Evolutionary conservation across 2,797 vertebrate species (phyloP).

Genomic region (Melanotaenia maccullochi): DNA sequence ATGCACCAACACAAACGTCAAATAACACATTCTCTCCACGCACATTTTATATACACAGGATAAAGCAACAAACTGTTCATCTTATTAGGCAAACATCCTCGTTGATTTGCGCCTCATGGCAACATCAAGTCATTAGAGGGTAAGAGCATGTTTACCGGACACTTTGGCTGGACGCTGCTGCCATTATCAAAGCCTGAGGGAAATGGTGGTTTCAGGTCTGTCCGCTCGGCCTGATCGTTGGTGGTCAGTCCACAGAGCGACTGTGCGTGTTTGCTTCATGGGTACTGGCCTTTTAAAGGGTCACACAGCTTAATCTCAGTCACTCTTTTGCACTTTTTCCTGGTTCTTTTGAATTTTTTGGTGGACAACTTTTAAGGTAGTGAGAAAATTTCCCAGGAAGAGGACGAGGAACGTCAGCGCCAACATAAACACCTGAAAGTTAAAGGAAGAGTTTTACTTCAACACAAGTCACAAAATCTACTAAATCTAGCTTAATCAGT

Average conservation of each 20-base stretch:
- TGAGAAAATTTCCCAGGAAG: conserved; percentile 98
- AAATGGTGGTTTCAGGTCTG: conserved; percentile 11
- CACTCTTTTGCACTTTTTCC: conserved; percentile 81
- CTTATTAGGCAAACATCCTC: conserved; percentile 24
- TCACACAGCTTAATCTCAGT: conserved; percentile 46
- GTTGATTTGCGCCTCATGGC: conserved; percentile 21
- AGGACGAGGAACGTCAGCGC: conserved; percentile 93
- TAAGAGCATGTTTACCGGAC: conserved; percentile 36
- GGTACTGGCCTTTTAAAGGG: conserved; percentile 51
- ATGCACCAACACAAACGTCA: conserved; percentile 59
- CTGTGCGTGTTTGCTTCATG: conserved; percentile 48
- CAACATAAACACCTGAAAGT: conserved; percentile 91
- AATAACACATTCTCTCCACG: conserved; percentile 41
- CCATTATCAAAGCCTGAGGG: conserved; percentile 42
- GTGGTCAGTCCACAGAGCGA: conserved; percentile 35
- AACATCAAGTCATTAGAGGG: conserved; percentile 49
- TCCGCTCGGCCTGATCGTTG: conserved; percentile 2
- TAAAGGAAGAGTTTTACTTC: neutral
- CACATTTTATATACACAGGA: conserved; percentile 52
- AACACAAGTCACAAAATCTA: neutral
- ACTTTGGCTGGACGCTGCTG: conserved; percentile 45
- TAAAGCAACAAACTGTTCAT: conserved; percentile 39
- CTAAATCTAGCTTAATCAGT: neutral
- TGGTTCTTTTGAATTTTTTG: conserved; percentile 93
- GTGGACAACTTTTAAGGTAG: conserved; percentile 95